Conservation (phyloP, 1,140 invertebrate species). For the Aphidius gifuensis region DNA sequence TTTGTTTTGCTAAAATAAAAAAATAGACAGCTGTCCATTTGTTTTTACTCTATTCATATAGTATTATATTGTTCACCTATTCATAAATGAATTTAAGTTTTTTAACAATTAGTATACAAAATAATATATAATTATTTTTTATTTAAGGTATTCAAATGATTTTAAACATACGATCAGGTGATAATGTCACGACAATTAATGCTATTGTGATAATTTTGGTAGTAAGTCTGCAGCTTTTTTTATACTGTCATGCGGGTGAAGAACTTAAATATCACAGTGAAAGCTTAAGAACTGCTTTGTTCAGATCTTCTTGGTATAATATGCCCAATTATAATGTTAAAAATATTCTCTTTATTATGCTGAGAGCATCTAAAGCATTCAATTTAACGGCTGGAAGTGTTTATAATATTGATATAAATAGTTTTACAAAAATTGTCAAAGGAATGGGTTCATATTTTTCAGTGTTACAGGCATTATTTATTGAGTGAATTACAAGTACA, state of each 20-base stretch:
- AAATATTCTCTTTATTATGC: slow-evolving; percentile 29
- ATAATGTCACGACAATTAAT: slow-evolving; percentile 12
- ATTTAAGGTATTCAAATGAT: slow-evolving; percentile 32
- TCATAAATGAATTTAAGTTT: too few species aligned
- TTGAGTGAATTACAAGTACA: slow-evolving; percentile 5
- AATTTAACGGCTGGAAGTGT: slow-evolving; percentile 31
- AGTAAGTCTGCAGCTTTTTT: slow-evolving; percentile 28
- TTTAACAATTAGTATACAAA: too few species aligned
- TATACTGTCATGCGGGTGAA: slow-evolving; percentile 32
- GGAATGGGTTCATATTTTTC: slow-evolving; percentile 32
- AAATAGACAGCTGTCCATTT: too few species aligned
- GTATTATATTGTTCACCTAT: too few species aligned
- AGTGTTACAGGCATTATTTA: slow-evolving; percentile 32
- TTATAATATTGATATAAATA: slow-evolving; percentile 31
- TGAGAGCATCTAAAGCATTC: slow-evolving; percentile 28
- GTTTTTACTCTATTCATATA: too few species aligned
- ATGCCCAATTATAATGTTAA: slow-evolving; percentile 25
- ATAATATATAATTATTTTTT: not conserved
- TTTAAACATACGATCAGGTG: slow-evolving; percentile 20
- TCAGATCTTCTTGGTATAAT: slow-evolving; percentile 30
- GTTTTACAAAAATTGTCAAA: slow-evolving; percentile 33
- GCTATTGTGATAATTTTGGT: slow-evolving; percentile 18
- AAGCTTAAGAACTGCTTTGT: slow-evolving; percentile 24
- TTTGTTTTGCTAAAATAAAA: too few species aligned
- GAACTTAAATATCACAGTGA: slow-evolving; percentile 22